phyloP scores from a whole-genome alignment of 1,140 invertebrate genomes.

The Homalodisca vitripennis region DNA sequence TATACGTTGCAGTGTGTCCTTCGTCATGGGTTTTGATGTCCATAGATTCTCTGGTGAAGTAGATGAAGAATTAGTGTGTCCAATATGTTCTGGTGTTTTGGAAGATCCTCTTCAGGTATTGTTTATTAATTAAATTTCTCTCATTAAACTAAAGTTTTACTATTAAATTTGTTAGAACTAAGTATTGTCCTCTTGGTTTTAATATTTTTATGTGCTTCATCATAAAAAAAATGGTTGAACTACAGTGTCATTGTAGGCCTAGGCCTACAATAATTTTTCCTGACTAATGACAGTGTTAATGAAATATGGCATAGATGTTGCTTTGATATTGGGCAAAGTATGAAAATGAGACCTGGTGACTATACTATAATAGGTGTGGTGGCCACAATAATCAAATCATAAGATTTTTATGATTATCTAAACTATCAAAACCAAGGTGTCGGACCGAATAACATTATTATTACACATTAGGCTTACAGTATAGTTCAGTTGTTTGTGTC shows the following conservation, averaged over 20 bases:
- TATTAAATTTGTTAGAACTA: not conserved
- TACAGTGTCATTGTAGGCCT: not conserved
- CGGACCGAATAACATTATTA: no score
- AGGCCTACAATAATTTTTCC: not conserved
- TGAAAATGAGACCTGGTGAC: no score
- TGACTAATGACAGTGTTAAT: no score
- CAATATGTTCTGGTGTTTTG: conserved; percentile 87
- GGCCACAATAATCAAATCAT: no score
- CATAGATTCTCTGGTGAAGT: conserved; percentile 86
- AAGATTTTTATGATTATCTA: no score
- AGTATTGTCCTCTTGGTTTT: not conserved
- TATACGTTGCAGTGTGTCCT: no score
- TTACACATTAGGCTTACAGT: no score
- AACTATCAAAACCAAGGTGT: no score
- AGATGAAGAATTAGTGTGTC: conserved; percentile 89
- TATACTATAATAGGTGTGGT: no score
- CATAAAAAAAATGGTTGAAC: not conserved
- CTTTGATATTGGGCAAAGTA: no score
- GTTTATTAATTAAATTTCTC: conserved; percentile 1
- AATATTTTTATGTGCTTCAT: not conserved
- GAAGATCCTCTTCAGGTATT: conserved; percentile 87
- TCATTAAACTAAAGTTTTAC: not conserved
- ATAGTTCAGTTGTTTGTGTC: no score
- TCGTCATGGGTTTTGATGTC: conserved; percentile 93
- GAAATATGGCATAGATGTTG: no score